Base-by-base conservation (phyloP, 2,113 vertebrate species). In the Strix aluco region DNA sequence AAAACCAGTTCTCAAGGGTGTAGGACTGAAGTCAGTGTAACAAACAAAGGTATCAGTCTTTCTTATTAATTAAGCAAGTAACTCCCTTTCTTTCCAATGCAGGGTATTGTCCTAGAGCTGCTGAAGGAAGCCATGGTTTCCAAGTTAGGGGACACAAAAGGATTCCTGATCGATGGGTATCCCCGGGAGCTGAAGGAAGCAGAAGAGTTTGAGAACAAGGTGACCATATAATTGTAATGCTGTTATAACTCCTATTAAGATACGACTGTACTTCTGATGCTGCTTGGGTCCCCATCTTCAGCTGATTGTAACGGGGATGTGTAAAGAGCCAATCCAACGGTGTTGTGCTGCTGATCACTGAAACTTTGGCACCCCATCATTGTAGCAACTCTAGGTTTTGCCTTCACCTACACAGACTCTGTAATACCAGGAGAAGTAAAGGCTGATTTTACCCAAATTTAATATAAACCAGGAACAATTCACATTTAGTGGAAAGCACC, bases 151-250 rank as follows among this genome's bases (percentile, higher is more conserved):
- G 72, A 93, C 62, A 97, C 98, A 27, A 98, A 97, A 92, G 99
- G 99, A 51, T 98, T 99, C 52, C 97, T 99, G 96, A 95, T 99
- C 6, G 97, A 98, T n/a, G 98, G 98, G 21, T 99, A 99, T 95
- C 99, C 99, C 22, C 97, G 95, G 66, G 99, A 99, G 52, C 91
- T 98, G 91, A 98, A 97, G 40, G 99, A 99, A 58, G 99, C 98
- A 3, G 96, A 99, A 96, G 98, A 98, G 73, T 99, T 99, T 89
- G 98, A 99, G 52, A 97, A 91, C 65, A 98, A 98, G 99, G 99
- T 99, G 89, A 98, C 97, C 87, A 16, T 29, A 6, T 16, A 47
- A 26, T n/a, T 2, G 0, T 81, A 69, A 38, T 44, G 49, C 34
- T 80, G 11, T 46, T 86, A 7, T 17, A 55, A 42, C 29, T 77